Evolutionary conservation across 2,797 vertebrate genomes (phyloP).

Genomic region (Dicrostonyx torquatus): DNA sequence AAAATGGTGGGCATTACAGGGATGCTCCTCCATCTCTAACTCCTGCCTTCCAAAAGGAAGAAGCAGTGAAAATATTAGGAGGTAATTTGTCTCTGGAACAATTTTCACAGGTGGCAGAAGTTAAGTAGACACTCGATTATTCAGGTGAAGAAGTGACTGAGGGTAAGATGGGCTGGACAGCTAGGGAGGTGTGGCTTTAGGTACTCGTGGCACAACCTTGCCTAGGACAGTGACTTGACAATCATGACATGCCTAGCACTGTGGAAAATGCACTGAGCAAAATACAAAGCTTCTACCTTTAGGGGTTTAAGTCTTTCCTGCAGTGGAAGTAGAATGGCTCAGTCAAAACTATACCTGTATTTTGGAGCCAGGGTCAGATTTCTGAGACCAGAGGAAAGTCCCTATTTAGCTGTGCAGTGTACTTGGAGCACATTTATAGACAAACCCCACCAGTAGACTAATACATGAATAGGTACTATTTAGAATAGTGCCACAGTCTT

Average conservation of each 20-base stretch:
- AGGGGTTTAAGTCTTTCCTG: neutral
- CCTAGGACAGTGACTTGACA: neutral
- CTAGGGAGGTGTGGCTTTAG: neutral
- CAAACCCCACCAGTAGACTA: neutral
- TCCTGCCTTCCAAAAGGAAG: neutral
- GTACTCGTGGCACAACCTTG: neutral
- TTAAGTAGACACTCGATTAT: neutral
- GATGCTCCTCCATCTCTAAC: neutral
- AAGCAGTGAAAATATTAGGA: neutral
- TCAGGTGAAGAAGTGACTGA: slow-evolving; percentile 2
- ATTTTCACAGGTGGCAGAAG: slow-evolving; percentile 26
- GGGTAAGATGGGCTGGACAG: neutral
- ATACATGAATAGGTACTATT: neutral
- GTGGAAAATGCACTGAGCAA: neutral
- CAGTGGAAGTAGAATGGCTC: neutral
- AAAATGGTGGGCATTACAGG: neutral
- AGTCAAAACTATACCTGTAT: neutral
- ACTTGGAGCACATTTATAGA: neutral
- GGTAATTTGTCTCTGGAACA: neutral
- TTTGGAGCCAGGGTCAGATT: neutral
- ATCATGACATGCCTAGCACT: neutral
- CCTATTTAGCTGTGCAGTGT: neutral
- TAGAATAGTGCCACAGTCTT: neutral
- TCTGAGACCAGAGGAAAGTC: neutral
- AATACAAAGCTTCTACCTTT: neutral